Base-by-base conservation (phyloP, 2,888 invertebrate genomes). In the Drosophila robusta region DNA sequence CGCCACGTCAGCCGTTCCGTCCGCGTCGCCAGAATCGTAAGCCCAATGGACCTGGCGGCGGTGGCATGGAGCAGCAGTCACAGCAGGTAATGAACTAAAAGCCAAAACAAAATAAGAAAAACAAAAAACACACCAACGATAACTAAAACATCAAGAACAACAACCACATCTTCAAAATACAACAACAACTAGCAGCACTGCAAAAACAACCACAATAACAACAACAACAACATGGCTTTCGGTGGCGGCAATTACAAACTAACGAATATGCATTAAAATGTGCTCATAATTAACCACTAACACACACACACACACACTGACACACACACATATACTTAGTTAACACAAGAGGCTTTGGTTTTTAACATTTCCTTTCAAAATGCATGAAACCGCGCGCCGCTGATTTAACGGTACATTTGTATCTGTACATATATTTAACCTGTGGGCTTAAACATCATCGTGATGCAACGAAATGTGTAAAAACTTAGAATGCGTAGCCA, bases 1-100 rank as follows among this genome's bases (percentile, higher is more conserved):
- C 95, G 90, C 95, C 95, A 26, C 89, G 88, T 63, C 83, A 84
- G 64, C 82, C 84, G 71, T 90, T 72, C 62, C 85, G 80, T 71
- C 91, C 90, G 69, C 89, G 89, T 82, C 91, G 91, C 73, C 91
- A 91, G 67, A 91, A 90, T 69, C 90, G 91, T 75, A 92, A 90
- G 65, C 87, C 89, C 56, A 91, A 90, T 75, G 90, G 85, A 46
- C 75, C 86, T 71, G 90, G 90, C 74, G 90, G 90, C 73, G 90
- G 90, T 75, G 91, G 86, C 62, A 72, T 86, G 80, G 83, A 91
- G 46, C 91, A 91, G 83, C 91, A 90, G 90, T 90, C 88, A 70
- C 90, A 91, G 83, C 92, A 92, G 92, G 91, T 91, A 91, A 83
- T 83, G 80, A 92, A 91, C 89, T 92, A 90, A 90, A 74, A 62